Evolutionary conservation across 2,113 vertebrate genomes (phyloP), one percentile per base, ranked within the genome.

Genomic region (Saguinus imperator): DNA sequence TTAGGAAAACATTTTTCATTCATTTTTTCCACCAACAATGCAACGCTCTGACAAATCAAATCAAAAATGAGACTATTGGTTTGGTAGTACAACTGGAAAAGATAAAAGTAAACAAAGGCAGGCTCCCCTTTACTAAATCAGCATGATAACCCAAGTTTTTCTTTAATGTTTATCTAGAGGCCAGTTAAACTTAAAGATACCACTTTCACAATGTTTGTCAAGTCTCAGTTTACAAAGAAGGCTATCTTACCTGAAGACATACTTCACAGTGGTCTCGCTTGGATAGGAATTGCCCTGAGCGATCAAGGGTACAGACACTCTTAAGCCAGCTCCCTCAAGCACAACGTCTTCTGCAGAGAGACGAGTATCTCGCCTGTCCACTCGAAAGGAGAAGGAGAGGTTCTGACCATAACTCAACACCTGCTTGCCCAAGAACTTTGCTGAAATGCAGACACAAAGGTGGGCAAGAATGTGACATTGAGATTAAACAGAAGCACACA

Each of bases 241-340:
- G 37, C 9, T 48, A 7, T 43, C 98, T 98, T 95, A 99, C 99
- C 99, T 99, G 99, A 99, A 99, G 91, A 99, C 98, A 10, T 99
- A 99, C 11, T 98, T 99, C 98, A 99, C 98, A 1, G 95, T 91
- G 14, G 98, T 99, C 98, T 99, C 99, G 0, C 98, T 99, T 13
- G 99, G 99, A 85, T 99, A 99, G 77, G 99, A 97, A 81, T 99
- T 99, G 95, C 99, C 99, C 98, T 99, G 99, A 17, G 99, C 99
- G 8, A 99, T 99, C 72, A 99, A 98, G 0, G 99, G 99, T 50
- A 99, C 99, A 0, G 99, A 99, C 17, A 99, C 99, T 73, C 99
- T 98, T 35, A 99, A 97, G 23, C 98, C 98, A 0, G 99, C 99
- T 7, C 99, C 99, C 97, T 99, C 99, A 52, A 99, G 98, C 21